Percentiles rank a stretch among this genome's conserved stretches.
Conservation (phyloP, 1,140 invertebrate species). For the Bemisia tabaci region DNA sequence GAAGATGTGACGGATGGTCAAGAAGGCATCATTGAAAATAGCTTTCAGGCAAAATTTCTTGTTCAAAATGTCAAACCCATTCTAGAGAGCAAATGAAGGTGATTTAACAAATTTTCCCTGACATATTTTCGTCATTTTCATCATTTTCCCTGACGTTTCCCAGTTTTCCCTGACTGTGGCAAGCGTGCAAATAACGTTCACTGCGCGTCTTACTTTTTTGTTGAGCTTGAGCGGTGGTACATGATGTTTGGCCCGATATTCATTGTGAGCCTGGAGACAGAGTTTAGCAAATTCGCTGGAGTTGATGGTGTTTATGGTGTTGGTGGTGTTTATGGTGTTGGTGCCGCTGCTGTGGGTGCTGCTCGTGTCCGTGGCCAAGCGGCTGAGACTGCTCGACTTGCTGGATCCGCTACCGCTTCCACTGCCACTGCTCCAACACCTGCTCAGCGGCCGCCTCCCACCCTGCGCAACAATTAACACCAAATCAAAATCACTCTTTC, state of each 20-base stretch:
- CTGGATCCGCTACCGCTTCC: neutral
- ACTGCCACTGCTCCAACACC: neutral
- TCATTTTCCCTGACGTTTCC: too few relatives aligned
- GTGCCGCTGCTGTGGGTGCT: neutral
- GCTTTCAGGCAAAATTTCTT: too few relatives aligned
- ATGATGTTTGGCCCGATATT: slow-evolving; percentile 53
- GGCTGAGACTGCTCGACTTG: neutral
- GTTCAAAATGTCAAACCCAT: too few relatives aligned
- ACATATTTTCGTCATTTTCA: too few relatives aligned
- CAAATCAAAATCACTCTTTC: too few relatives aligned
- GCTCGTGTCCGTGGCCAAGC: neutral
- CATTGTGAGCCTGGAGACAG: slow-evolving; percentile 60
- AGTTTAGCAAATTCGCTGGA: slow-evolving; percentile 36
- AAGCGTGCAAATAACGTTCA: too few relatives aligned
- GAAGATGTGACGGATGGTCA: too few relatives aligned
- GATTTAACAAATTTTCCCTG: too few relatives aligned
- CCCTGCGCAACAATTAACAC: too few relatives aligned
- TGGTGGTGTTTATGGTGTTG: neutral
- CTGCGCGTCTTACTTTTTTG: slow-evolving; percentile 48
- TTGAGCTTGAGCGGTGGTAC: slow-evolving; percentile 50
- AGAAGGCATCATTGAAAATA: too few relatives aligned
- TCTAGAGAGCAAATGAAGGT: too few relatives aligned
- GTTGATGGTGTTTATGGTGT: slow-evolving; percentile 2
- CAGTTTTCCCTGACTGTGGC: too few relatives aligned
- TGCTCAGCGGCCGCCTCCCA: neutral